phyloP scores from a whole-genome alignment of 2,113 vertebrate species.

The Chaenocephalus aceratus region DNA sequence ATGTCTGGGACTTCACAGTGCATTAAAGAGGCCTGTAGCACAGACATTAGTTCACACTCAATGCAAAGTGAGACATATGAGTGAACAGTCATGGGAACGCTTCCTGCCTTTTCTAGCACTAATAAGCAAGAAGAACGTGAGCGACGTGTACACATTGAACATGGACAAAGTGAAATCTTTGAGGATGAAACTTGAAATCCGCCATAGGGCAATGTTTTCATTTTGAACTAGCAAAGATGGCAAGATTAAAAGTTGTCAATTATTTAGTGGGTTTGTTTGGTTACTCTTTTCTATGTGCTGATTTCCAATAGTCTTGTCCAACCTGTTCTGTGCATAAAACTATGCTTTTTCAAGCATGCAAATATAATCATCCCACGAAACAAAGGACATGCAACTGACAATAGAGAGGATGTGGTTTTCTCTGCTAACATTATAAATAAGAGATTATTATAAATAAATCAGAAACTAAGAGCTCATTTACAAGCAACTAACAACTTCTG shows the following conservation, averaged over 20 bases:
- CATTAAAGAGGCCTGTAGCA: conserved; percentile 42
- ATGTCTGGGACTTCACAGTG: conserved; percentile 43
- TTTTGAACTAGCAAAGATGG: not conserved
- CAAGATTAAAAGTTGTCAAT: not conserved
- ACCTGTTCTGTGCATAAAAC: not conserved
- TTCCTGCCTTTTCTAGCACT: conserved; percentile 21
- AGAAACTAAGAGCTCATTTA: not conserved
- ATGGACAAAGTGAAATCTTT: not conserved
- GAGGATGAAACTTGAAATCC: not conserved
- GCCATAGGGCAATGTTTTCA: not conserved
- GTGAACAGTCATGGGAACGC: conserved; percentile 39
- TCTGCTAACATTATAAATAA: not conserved
- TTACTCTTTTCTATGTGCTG: not conserved
- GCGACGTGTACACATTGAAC: conserved; percentile 12
- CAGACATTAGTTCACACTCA: conserved; percentile 42
- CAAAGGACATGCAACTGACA: not conserved
- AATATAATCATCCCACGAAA: not conserved
- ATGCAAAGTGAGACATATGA: conserved; percentile 36
- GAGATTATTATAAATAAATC: not conserved
- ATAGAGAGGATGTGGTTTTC: not conserved
- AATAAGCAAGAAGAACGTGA: conserved; percentile 29
- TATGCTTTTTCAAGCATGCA: not conserved
- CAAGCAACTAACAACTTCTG: not conserved
- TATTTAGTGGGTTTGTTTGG: not conserved
- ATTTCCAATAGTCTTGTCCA: not conserved